Evolutionary conservation across 37 sponge, comb jelly and placozoan species (phyloP).

Genomic region (Chondrosia reniformis): DNA sequence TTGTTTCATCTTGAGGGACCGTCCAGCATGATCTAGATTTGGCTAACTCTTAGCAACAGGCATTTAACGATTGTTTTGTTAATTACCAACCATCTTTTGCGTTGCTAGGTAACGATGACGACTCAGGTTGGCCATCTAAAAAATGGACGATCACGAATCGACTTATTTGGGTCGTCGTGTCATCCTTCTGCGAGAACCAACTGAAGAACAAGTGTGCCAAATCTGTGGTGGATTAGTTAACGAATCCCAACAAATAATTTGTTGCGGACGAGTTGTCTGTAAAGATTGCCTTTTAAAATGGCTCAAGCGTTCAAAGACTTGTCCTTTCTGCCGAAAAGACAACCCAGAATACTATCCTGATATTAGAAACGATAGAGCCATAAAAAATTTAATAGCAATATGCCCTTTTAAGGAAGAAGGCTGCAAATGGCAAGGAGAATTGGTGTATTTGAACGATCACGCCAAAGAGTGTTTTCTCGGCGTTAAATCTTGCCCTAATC

Average conservation of each 20-base stretch:
- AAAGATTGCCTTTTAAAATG: neutral
- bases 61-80: no score
- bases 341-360: constrained; percentile 10
- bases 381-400: neutral
- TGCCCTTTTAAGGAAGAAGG: constrained; percentile 9
- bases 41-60: no score
- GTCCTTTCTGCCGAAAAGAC: neutral
- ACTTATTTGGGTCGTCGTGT: neutral
- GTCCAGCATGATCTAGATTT: no score
- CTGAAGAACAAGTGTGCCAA: constrained; percentile 15
- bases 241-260: neutral
- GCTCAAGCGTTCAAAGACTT: neutral
- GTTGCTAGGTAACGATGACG: no score
- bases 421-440: constrained; percentile 19
- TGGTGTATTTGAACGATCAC: neutral
- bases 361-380: constrained; percentile 4
- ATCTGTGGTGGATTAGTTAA: neutral
- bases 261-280: constrained; percentile 6
- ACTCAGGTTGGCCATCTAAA: no score
- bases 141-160: constrained; percentile 15
- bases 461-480: neutral
- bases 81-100: no score
- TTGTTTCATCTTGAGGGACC: no score
- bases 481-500: neutral
- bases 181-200: neutral